Conservation (phyloP, 2,797 vertebrate species). For the Peromyscus eremicus region DNA sequence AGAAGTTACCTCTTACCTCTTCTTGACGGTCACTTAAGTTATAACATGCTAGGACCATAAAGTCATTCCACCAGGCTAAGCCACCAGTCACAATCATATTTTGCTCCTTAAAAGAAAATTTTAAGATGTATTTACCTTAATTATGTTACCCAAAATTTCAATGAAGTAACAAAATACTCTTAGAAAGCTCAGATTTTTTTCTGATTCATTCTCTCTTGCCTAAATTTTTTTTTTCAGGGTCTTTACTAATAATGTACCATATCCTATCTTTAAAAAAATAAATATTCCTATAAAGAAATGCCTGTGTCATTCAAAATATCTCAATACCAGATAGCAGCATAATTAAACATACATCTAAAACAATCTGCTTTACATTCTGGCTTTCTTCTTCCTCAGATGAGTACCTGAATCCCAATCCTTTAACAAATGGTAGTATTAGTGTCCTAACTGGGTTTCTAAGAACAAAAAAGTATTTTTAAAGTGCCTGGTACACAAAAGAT, state of each 20-base stretch:
- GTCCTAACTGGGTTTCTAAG: neutral
- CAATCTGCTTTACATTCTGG: conserved; percentile 48
- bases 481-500: neutral
- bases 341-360: neutral
- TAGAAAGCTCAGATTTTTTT: conserved; percentile 61
- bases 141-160: conserved; percentile 53
- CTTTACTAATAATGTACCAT: conserved; percentile 52
- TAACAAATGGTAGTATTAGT: neutral
- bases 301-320: conserved; percentile 41
- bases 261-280: conserved; percentile 12
- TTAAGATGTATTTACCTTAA: conserved; percentile 44
- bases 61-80: conserved; percentile 98
- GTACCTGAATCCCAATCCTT: neutral
- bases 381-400: conserved; percentile 52
- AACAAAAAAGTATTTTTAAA: neutral
- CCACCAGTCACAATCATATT: conserved; percentile 98
- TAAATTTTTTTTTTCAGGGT: conserved; percentile 9
- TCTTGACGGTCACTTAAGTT: conserved; percentile 97
- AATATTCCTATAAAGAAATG: conserved; percentile 44
- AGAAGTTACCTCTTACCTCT: conserved; percentile 95
- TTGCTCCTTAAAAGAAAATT: conserved; percentile 93
- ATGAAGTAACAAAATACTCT: conserved; percentile 61
- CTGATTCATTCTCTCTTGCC: neutral
- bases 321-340: neutral
- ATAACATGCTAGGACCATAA: conserved; percentile 97